phyloP scores from a whole-genome alignment of 2,797 vertebrate genomes.

The Megaceryle alcyon region DNA sequence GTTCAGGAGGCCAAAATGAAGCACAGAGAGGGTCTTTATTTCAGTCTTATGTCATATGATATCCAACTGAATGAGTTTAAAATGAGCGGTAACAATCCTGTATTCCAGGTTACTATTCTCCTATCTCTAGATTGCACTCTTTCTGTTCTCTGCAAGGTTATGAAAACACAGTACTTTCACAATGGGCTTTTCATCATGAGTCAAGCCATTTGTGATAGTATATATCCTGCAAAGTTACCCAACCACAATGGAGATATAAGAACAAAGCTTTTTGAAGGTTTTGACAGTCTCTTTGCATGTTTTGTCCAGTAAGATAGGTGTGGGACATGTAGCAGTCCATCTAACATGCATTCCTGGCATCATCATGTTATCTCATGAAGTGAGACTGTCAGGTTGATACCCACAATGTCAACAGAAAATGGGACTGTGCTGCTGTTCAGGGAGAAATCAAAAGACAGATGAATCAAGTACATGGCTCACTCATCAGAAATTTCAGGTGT shows the following conservation, averaged over 20 bases:
- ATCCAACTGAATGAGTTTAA: not conserved
- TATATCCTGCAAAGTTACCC: not conserved
- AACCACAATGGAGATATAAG: not conserved
- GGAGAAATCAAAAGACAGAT: not conserved
- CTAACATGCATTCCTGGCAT: not conserved
- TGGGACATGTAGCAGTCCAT: not conserved
- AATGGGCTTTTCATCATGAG: not conserved
- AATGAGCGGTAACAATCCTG: not conserved
- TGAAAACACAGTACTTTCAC: not conserved
- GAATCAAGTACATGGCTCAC: not conserved
- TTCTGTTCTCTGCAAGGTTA: not conserved
- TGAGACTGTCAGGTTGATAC: not conserved
- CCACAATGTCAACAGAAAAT: not conserved
- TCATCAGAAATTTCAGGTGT: not conserved
- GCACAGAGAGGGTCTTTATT: not conserved
- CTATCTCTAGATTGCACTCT: not conserved
- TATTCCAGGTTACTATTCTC: not conserved
- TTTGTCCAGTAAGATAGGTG: not conserved
- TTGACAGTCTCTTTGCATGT: not conserved
- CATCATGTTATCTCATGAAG: not conserved
- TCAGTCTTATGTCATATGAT: not conserved
- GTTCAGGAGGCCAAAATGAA: not conserved
- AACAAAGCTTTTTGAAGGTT: not conserved
- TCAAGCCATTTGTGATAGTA: not conserved
- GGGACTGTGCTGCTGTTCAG: not conserved